Conservation (phyloP, 2,888 invertebrate genomes). For the Dinocampus coccinellae region DNA sequence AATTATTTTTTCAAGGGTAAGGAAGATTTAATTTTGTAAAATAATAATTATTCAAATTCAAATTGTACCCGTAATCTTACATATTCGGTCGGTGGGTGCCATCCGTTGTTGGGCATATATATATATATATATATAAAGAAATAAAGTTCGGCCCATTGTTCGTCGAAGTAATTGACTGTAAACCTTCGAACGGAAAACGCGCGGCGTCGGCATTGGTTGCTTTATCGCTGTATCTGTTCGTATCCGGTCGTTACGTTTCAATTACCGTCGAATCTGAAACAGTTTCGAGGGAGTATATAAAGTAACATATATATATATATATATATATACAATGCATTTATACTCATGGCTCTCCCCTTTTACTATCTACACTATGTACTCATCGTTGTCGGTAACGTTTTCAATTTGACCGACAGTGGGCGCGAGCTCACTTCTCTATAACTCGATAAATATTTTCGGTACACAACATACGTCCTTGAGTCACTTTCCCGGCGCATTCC, state of each 20-base stretch:
- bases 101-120: constrained; percentile 17
- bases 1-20: too few relatives aligned
- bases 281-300: constrained; percentile 11
- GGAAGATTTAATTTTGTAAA: background rate
- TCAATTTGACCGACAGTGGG: constrained; percentile 16
- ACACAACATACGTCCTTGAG: constrained; percentile 47
- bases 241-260: constrained; percentile 40
- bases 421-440: constrained; percentile 21
- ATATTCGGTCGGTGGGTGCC: background rate
- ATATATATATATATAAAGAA: too few relatives aligned
- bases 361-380: background rate
- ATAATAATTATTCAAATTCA: constrained; percentile 20
- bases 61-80: constrained; percentile 31
- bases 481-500: constrained; percentile 55
- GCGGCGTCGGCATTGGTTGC: constrained; percentile 9
- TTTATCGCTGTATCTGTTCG: constrained; percentile 33
- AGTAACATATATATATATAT: background rate
- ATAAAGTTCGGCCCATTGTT: constrained; percentile 31
- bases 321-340: background rate
- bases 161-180: constrained; percentile 36
- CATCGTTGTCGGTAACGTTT: constrained; percentile 8
- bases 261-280: constrained; percentile 35
- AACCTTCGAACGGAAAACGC: constrained; percentile 35
- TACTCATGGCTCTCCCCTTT: background rate
- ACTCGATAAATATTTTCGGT: constrained; percentile 49